Base-by-base conservation (phyloP, 2,113 vertebrate species). In the Noctilio leporinus region DNA sequence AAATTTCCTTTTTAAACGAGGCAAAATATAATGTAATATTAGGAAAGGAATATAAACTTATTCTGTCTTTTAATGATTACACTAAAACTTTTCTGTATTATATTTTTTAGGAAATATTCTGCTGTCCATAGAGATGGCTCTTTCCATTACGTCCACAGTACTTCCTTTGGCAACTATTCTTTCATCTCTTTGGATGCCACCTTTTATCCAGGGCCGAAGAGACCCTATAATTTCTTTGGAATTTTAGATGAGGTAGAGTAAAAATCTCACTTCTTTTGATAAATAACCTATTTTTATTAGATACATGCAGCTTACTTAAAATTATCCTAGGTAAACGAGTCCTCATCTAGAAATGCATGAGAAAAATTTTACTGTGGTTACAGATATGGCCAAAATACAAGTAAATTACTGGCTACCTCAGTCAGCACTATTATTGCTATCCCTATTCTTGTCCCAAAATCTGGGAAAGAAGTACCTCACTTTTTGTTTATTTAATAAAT, bases 171-270 rank as follows among this genome's bases (percentile, higher is more conserved):
- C 78, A 99, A 99, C 97, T 99, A 99, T 96, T 99, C 99, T 22
- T 99, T 99, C 92, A 99, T 99, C 93, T 99, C 99, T 43, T 98
- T 98, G 51, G 99, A 99, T 97, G 99, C 99, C 70, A 99, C 99
- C 0, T 98, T 99, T 94, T 99, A 94, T 57, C 99, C 99, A 85
- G 99, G 99, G 73, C 99, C 99, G 45, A 99, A 99, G 95, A 99
- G 99, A 89, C 99, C 99, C 3, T 99, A 98, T 98, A 99, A 99
- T 97, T 99, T 99, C 98, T 99, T 99, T 96, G 99, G 99, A 65
- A 99, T 99, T 97, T 98, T 99, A 96, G 98, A 99, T 97, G 97
- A 96, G 99, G 99, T 99, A 98, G 95, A 92, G 95, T 97, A 97
- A 85, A 94, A 97, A 35, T 83, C 22, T 78, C 3, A 43, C 95